Evolutionary conservation across 2,797 vertebrate species (phyloP), one percentile per base, ranked within the genome.

Genomic region (Babyrousa celebensis): DNA sequence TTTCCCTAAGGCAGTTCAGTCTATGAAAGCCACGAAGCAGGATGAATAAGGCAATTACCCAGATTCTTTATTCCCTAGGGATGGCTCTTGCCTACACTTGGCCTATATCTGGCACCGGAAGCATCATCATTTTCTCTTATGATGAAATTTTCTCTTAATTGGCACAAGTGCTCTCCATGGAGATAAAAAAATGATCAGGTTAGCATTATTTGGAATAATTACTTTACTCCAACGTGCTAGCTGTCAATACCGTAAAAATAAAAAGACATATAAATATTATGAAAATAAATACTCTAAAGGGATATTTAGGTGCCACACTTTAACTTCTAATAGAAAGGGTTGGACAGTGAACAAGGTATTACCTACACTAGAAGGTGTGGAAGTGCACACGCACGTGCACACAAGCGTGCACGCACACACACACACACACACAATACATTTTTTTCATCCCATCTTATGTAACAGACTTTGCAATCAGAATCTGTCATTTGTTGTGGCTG

Each of bases 171-270:
- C 10, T 89, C 78, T 91, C 87, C 94, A 48, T 32, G 17, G 80
- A 83, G 52, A 92, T 54, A 94, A 60, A 52, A 52, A 98, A 98
- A 97, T 95, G 92, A 48, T 96, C 90, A 93, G 65, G 27, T 98
- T 97, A 96, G 68, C 67, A 96, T 97, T 97, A 98, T 94, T 92
- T 89, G 40, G 80, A 96, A 96, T 97, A 97, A 97, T 97, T 97
- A 94, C 95, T 97, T 97, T 75, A 97, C 3, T 97, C 85, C 62
- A 82, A 94, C 94, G 77, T 87, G 87, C 27, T 91, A 91, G 86
- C 82, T 96, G 60, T 90, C 92, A 96, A 25, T 96, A 94, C 56
- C 96, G 23, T 58, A 94, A 96, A 97, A 97, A 94, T 65, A 89
- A 93, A 94, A 77, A 97, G 29, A 97, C 94, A 96, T 82, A 94